A percentile compares a stretch with the other conserved stretches of the same genome.
phyloP scores from a whole-genome alignment of 2,888 invertebrate species.

The Tromatobia lineatoria region DNA sequence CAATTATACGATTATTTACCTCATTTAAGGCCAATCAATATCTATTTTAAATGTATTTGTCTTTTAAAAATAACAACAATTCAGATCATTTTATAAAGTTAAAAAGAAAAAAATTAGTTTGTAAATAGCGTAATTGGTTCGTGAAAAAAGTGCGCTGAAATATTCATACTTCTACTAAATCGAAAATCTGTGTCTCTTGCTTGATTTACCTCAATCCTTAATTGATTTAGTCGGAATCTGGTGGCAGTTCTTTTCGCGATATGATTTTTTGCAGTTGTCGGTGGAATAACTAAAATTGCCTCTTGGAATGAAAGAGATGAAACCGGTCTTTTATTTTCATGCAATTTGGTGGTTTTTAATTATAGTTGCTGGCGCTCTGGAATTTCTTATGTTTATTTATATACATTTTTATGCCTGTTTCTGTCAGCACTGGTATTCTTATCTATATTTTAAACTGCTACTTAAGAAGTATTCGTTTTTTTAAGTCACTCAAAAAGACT shows the following conservation, averaged over 20 bases:
- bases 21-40: not conserved
- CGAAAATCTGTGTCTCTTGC: not conserved
- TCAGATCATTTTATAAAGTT: not conserved
- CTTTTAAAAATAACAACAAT: not conserved
- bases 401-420: constrained; percentile 24
- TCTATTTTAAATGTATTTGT: not conserved
- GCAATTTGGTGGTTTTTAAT: constrained; percentile 45
- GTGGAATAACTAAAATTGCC: constrained; percentile 10
- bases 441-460: not conserved
- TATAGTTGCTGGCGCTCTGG: not conserved
- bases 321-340: constrained; percentile 28
- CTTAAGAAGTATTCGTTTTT: not conserved
- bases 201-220: not conserved
- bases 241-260: constrained; percentile 28
- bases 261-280: not conserved
- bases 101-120: not conserved
- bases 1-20: not conserved
- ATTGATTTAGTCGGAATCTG: not conserved
- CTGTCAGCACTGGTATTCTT: constrained; percentile 46
- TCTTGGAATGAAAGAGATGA: not conserved
- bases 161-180: not conserved
- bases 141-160: not conserved
- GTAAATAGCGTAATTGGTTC: too few relatives aligned
- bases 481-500: not conserved
- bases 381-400: not conserved